Evolutionary conservation across 2,888 invertebrate species (phyloP), one percentile per base, ranked within the genome.

Genomic region (Campopleginae sp.): DNA sequence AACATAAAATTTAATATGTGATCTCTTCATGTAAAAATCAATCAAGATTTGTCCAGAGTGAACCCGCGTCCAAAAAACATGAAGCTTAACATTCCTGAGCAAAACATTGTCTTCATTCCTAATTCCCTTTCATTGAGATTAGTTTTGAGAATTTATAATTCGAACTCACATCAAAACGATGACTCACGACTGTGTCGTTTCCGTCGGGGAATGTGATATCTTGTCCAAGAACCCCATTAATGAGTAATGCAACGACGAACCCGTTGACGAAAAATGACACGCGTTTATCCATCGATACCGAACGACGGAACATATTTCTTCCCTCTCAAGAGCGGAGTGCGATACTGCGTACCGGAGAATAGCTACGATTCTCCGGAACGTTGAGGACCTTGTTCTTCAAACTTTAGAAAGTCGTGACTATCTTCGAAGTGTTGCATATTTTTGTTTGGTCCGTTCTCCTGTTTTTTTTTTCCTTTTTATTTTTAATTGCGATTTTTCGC

Each of bases 331-430:
- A 80, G 72, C 51, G 76, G 6, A 72, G 23, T 42, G 54, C 38
- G 66, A 80, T 72, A 85, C 85, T 85, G 85, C 61, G 48, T 65
- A 19, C 44, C 14, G 51, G 27, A 61, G 66, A 65, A 78, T 17
- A 38, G 33, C 38, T 44, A 8, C 4, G 27, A 31, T 14, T 44
- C 12, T 31, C 19, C 12, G 33, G 19, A 38, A 48, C 42, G 17
- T 44, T 6, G 27, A 19, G n/a, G n/a, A n/a, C 70, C 65, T 79
- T 61, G 51, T 46, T 84, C 78, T 83, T 83, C 71, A 44, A 71
- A 72, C 72, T 85, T 87, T 88, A 82, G 86, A 88, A 88, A 88
- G 86, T 86, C 63, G 51, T 71, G 66, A 81, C 54, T 75, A 63
- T 76, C 72, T 75, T 85, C 65, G 42, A 65, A 46, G 12, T 46